Evolutionary conservation across 2,113 vertebrate genomes (phyloP), one percentile per base, ranked within the genome.

Genomic region (Thamnaconus septentrionalis): DNA sequence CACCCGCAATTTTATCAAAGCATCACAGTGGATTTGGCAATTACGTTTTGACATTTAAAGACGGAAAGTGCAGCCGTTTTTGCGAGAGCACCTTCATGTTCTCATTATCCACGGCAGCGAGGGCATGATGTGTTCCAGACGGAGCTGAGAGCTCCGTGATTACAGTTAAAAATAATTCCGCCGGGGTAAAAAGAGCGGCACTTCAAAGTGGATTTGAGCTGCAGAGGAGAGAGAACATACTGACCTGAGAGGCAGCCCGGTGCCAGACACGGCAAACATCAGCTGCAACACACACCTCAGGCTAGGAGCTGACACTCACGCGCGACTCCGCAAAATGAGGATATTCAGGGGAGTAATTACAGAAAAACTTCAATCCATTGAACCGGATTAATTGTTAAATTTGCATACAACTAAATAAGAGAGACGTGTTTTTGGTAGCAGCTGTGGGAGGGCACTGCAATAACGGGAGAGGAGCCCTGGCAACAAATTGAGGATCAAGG

Each of bases 81-180:
- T 31, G 18, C 18, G 10, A 41, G 52, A 57, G 47, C 39, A 56
- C 68, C 54, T 53, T 63, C 6, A 10, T 55, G 44, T 57, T 63
- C 7, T 53, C 49, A 47, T 71, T 52, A 70, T 70, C 53, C 41
- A 12, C 43, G 8, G 39, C 4, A 18, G 11, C 45, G 50, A 39
- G 9, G 7, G 18, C 4, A 18, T 46, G 45, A 5, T 40, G 48
- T 53, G 55, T 64, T 64, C 56, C 56, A 57, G 18, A 53, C 43
- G 12, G 49, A 49, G 44, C 56, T 40, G 45, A 55, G 45, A 64
- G 61, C 55, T 54, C 50, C 39, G 45, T 59, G 44, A 64, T 64
- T 71, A 44, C 40, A 54, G 69, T 71, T 71, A 64, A 71, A 71
- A 64, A 54, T 64, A 71, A 64, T 64, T 48, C 54, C 12, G 49